Evolutionary conservation across 2,888 invertebrate species (phyloP).

Genomic region (Cephus runcator): DNA sequence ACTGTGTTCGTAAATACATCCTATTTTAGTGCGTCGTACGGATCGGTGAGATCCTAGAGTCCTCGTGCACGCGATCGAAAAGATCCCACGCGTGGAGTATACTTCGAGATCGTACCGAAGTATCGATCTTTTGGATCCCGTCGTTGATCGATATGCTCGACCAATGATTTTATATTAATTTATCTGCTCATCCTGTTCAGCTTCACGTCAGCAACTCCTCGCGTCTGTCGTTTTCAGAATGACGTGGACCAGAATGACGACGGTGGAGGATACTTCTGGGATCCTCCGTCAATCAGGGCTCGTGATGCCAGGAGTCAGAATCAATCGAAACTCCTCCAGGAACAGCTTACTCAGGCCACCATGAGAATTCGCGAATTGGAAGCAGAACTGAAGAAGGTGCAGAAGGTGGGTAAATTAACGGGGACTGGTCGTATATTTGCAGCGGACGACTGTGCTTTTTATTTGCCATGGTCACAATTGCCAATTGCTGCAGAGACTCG

Average conservation of each 20-base stretch:
- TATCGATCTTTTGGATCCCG: background rate
- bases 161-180: background rate
- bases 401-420: constrained; percentile 37
- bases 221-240: constrained; percentile 36
- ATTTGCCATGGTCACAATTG: background rate
- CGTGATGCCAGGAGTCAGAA: constrained; percentile 38
- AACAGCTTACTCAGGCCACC: constrained; percentile 60
- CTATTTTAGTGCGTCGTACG: background rate
- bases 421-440: background rate
- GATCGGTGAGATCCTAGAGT: background rate
- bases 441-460: background rate
- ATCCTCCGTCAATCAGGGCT: constrained; percentile 47
- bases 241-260: constrained; percentile 45
- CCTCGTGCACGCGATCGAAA: background rate
- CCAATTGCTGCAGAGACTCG: background rate
- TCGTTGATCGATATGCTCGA: background rate
- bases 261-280: constrained; percentile 57
- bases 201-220: background rate
- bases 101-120: background rate
- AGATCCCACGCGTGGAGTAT: background rate
- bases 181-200: background rate
- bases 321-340: constrained; percentile 49
- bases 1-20: background rate
- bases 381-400: constrained; percentile 47
- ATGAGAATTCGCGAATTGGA: constrained; percentile 58